phyloP scores from a whole-genome alignment of 2,888 invertebrate species.

The Pyrrhosoma nymphula region DNA sequence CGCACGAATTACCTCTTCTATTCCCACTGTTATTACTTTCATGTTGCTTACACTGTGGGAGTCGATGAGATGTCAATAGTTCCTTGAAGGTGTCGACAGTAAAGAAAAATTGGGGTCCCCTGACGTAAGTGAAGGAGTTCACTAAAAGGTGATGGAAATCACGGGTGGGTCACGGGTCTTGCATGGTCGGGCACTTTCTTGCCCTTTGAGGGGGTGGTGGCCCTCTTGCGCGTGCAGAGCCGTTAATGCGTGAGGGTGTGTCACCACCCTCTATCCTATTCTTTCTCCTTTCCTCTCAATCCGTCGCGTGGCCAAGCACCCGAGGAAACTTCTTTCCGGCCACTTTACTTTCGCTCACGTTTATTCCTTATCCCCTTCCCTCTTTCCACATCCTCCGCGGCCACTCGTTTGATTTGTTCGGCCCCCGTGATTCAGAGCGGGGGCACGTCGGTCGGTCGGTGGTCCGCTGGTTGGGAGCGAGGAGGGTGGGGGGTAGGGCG shows the following conservation, averaged over 20 bases:
- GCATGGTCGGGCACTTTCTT: too few relatives aligned
- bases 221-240: not conserved
- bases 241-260: not conserved
- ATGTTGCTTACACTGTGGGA: too few relatives aligned
- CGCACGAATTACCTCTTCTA: too few relatives aligned
- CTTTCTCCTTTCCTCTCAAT: not conserved
- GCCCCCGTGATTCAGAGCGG: not conserved
- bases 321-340: slow-evolving; percentile 15
- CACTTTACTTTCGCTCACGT: not conserved
- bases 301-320: not conserved
- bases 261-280: too few relatives aligned
- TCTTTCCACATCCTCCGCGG: not conserved
- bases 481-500: not conserved
- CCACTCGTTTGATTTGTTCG: not conserved
- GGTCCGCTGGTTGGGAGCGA: not conserved
- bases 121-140: too few relatives aligned
- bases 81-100: too few relatives aligned
- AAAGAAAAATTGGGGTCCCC: too few relatives aligned
- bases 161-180: too few relatives aligned
- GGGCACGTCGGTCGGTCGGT: not conserved
- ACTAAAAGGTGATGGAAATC: too few relatives aligned
- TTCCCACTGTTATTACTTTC: too few relatives aligned
- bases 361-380: not conserved
- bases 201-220: too few relatives aligned
- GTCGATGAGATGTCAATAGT: too few relatives aligned